Base-by-base conservation (phyloP, 2,113 vertebrate genomes). In the Brachionichthys hirsutus region DNA sequence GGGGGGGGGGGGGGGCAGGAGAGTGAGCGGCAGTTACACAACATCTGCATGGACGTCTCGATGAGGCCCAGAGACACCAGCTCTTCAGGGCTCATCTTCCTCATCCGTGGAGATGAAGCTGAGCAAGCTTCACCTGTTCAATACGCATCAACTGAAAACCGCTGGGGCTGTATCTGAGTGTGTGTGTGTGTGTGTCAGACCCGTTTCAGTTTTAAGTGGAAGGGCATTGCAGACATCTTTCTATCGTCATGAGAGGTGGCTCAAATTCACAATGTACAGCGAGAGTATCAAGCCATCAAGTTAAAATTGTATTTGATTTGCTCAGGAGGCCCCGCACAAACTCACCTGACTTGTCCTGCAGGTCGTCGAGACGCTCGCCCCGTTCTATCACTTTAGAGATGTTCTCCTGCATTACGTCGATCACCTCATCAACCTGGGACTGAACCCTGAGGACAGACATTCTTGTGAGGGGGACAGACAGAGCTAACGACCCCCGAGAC, bases 401-500 rank as follows among this genome's bases (percentile, higher is more conserved):
- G 89, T 99, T 99, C 87, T 99, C 97, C 91, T 99, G 97, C 97
- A 99, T 99, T 73, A 99, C 97, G 2, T 98, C 96, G 13, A 99
- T 99, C 70, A 99, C 97, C 87, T 99, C 97, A 5, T 98, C 97
- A 62, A 99, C 95, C 86, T 99, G 97, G 77, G 95, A 98, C 91
- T 99, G 97, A 76, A 98, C 96, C 75, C 97, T 99, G 77, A 65
- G 51, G 66, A 62, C 36, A 78, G 66, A 65, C 62, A 19, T 4
- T 6, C 40, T 11, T 2, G 20, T 2, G 41, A 51, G 7, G 13
- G n/a, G 17, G 34, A 9, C 1, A 30, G 24, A n/a, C 6, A 15
- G 49, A 15, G 15, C 14, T 19, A 41, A 30, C 24, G 24, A 8
- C 24, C 24, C 24, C 3, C 24, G 24, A 30, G 24, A 30, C 3